Percentiles rank a stretch among this genome's conserved stretches.
Evolutionary conservation across 2,797 vertebrate genomes (phyloP).

Genomic region (Pseudomugil tenellus): DNA sequence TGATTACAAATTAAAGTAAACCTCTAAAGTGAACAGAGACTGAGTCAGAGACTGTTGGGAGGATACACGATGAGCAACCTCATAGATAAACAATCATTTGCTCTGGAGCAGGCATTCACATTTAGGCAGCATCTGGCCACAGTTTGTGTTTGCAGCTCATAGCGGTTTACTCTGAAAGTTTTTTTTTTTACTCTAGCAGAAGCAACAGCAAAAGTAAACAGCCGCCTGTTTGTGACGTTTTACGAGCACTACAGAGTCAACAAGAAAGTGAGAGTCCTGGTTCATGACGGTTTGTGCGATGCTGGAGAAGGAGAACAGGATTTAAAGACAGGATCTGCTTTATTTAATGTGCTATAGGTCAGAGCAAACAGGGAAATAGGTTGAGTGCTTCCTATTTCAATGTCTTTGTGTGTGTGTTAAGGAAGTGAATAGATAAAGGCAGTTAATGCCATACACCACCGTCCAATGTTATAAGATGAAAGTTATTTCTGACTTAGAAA

Average conservation of each 20-base stretch:
- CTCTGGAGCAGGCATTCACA: slow-evolving; percentile 46
- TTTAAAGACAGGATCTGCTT: slow-evolving; percentile 40
- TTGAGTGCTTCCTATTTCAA: slow-evolving; percentile 6
- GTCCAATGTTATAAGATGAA: not conserved
- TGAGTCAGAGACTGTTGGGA: not conserved
- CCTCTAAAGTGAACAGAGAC: slow-evolving; percentile 1
- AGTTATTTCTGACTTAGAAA: slow-evolving; percentile 40
- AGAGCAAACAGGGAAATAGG: slow-evolving; percentile 15
- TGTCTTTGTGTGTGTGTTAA: slow-evolving; percentile 27
- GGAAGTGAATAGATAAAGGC: not conserved
- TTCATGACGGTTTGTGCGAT: slow-evolving; percentile 24
- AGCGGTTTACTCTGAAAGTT: slow-evolving; percentile 27
- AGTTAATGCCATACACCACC: not conserved
- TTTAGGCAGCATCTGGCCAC: slow-evolving; percentile 30
- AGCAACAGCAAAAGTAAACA: slow-evolving; percentile 59
- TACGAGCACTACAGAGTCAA: slow-evolving; percentile 54
- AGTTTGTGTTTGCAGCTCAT: slow-evolving; percentile 31
- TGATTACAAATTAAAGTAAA: not conserved
- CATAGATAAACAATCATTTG: slow-evolving; percentile 32
- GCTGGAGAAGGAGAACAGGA: slow-evolving; percentile 16
- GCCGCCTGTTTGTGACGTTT: slow-evolving; percentile 57
- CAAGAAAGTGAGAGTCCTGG: slow-evolving; percentile 42
- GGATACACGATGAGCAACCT: slow-evolving; percentile 18
- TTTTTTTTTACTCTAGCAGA: slow-evolving; percentile 49
- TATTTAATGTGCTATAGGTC: slow-evolving; percentile 1